A percentile compares a stretch with the other conserved stretches of the same genome.
These are phyloP conservation scores for Mionectes macconnelli DNA, from an alignment of 2,113 vertebrate species.

Conservation along the genomic window DNA sequence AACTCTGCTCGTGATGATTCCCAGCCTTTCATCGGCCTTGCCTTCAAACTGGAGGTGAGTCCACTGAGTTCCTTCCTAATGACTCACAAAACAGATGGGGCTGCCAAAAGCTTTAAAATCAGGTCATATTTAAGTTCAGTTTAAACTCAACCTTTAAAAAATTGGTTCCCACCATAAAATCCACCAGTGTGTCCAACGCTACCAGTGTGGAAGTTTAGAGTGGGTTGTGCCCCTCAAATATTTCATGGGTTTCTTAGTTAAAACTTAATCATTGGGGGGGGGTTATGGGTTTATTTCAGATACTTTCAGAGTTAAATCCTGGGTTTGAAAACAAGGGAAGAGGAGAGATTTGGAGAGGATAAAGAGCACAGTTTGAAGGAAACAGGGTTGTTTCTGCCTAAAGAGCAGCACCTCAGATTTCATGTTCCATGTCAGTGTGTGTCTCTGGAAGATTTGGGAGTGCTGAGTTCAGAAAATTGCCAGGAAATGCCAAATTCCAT, in stretches of 20 bases:
- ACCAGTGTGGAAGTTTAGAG: background rate
- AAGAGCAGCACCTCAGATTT: background rate
- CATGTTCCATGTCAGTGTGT: rapidly evolving
- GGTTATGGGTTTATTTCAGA: background rate
- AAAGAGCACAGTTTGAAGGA: background rate
- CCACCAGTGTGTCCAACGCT: background rate
- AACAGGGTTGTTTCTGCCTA: background rate
- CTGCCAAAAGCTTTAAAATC: background rate
- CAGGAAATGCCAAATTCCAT: background rate
- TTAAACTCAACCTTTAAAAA: background rate
- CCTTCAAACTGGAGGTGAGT: slow-evolving; percentile 94
- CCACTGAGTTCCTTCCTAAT: background rate
- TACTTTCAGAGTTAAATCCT: background rate
- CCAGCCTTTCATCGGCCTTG: slow-evolving; percentile 87
- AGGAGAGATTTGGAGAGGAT: background rate
- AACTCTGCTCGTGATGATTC: slow-evolving; percentile 77
- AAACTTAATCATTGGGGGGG: background rate
- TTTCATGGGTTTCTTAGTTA: background rate
- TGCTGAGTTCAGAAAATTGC: background rate
- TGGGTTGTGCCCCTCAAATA: background rate
- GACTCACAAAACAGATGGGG: background rate
- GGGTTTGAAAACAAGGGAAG: background rate
- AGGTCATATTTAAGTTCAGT: background rate
- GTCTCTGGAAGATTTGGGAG: background rate
- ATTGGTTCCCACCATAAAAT: background rate